phyloP scores from a whole-genome alignment of 2,113 vertebrate species.

The Scopus umbretta region DNA sequence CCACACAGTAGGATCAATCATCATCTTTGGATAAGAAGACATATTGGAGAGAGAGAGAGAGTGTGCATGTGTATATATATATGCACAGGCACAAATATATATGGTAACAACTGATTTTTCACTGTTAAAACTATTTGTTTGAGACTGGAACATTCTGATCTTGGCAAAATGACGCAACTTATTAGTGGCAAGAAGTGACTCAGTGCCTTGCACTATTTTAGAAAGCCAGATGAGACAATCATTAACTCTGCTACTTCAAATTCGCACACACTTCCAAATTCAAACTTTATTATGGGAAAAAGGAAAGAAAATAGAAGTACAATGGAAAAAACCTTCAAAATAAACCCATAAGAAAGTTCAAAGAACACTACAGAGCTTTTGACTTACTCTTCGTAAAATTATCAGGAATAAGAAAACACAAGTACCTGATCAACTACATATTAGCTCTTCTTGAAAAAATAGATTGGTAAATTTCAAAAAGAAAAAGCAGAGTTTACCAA shows the following conservation, averaged over 20 bases:
- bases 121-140: constrained; percentile 34
- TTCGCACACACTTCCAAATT: neutral
- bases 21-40: neutral
- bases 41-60: neutral
- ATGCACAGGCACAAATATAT: neutral
- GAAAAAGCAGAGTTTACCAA: neutral
- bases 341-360: neutral
- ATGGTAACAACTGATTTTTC: constrained; percentile 18
- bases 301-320: neutral
- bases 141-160: constrained; percentile 58
- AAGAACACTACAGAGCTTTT: neutral
- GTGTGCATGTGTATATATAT: too few relatives aligned
- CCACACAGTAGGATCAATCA: neutral
- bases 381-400: neutral
- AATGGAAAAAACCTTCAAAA: constrained; percentile 43
- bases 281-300: constrained; percentile 47
- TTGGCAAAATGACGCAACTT: constrained; percentile 46
- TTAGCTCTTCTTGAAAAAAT: neutral
- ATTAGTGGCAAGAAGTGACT: constrained; percentile 50
- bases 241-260: constrained; percentile 33
- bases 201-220: constrained; percentile 52
- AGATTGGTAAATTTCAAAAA: neutral
- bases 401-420: neutral
- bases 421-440: neutral
- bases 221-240: constrained; percentile 7